Evolutionary conservation across 2,113 vertebrate species (phyloP).

Genomic region (Arizona elegans): DNA sequence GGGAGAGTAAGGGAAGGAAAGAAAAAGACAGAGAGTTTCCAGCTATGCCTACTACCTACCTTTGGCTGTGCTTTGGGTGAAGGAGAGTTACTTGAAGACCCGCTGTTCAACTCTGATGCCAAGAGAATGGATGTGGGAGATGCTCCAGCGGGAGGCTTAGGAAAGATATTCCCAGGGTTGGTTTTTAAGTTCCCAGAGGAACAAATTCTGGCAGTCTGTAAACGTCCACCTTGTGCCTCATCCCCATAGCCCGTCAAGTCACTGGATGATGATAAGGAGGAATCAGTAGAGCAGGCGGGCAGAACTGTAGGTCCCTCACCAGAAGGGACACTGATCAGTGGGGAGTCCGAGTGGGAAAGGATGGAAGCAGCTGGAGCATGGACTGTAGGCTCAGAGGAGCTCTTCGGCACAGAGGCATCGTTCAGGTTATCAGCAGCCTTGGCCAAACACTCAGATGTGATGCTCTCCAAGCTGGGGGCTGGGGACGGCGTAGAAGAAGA

Average conservation of each 20-base stretch:
- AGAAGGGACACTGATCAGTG: constrained; percentile 20
- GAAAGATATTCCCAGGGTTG: constrained; percentile 43
- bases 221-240: constrained; percentile 19
- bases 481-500: constrained; percentile 89
- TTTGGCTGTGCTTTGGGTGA: constrained; percentile 71
- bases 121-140: constrained; percentile 56
- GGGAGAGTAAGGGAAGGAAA: not conserved
- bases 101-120: constrained; percentile 47
- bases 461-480: constrained; percentile 89
- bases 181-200: constrained; percentile 39
- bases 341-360: not conserved
- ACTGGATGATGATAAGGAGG: constrained; percentile 65
- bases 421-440: constrained; percentile 51
- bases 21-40: not conserved
- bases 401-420: constrained; percentile 68
- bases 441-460: constrained; percentile 77
- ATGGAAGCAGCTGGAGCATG: constrained; percentile 50
- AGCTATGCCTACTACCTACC: constrained; percentile 55
- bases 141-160: constrained; percentile 57
- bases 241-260: constrained; percentile 51
- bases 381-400: constrained; percentile 85
- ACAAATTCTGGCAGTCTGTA: constrained; percentile 29
- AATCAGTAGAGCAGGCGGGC: constrained; percentile 59
- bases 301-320: constrained; percentile 42
- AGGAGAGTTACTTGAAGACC: constrained; percentile 42